Conservation (phyloP, 1,140 invertebrate genomes). For the Helicoverpa armigera region DNA sequence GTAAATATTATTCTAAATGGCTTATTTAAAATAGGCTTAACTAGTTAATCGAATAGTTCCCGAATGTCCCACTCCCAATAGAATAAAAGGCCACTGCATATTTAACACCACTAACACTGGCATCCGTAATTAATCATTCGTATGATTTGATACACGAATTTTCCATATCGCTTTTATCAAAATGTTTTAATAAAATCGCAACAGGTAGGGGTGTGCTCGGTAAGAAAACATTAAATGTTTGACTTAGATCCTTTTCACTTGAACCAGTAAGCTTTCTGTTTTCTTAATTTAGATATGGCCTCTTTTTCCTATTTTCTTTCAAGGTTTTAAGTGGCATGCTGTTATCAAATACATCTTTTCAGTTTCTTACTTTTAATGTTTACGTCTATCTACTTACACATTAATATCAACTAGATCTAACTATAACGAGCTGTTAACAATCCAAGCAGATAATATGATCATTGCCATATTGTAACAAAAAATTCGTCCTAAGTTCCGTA, state of each 20-base stretch:
- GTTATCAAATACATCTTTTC: not conserved
- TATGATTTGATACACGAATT: constrained; percentile 29
- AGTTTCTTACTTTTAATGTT: not conserved
- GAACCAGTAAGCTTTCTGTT: not conserved
- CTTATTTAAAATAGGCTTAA: not conserved
- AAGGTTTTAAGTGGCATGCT: not conserved
- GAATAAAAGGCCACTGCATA: constrained; percentile 9
- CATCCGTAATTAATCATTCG: constrained; percentile 32
- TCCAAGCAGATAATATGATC: not conserved
- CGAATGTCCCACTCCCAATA: not conserved
- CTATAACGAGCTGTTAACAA: too few relatives aligned
- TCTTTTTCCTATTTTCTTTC: not conserved
- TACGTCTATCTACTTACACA: too few relatives aligned
- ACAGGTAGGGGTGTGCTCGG: constrained; percentile 11
- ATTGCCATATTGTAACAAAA: not conserved
- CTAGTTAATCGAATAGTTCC: not conserved
- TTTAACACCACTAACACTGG: constrained; percentile 13
- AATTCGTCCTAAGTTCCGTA: not conserved
- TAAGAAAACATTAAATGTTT: constrained; percentile 19
- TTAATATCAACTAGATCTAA: too few relatives aligned
- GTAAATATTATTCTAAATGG: too few relatives aligned
- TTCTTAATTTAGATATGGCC: not conserved
- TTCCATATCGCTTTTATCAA: constrained; percentile 26
- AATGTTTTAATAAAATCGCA: constrained; percentile 31
- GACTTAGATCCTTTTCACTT: not conserved